phyloP scores from a whole-genome alignment of 1,140 invertebrate species.

The Euwallacea fornicatus region DNA sequence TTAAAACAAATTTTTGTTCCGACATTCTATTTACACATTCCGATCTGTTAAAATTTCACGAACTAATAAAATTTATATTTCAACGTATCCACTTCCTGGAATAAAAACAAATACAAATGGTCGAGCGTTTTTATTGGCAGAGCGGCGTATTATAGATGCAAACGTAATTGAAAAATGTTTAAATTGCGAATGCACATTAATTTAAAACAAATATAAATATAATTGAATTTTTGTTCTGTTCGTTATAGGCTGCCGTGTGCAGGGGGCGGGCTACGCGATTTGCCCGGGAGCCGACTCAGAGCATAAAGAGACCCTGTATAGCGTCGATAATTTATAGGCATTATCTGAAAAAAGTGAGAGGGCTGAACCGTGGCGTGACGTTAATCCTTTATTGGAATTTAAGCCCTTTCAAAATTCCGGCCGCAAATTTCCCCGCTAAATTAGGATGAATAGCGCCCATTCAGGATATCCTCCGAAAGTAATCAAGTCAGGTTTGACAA shows the following conservation, averaged over 20 bases:
- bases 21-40: constrained; percentile 10
- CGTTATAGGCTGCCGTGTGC: too few relatives aligned
- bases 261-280: too few relatives aligned
- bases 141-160: constrained; percentile 1
- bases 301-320: too few relatives aligned
- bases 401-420: constrained; percentile 15
- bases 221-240: constrained; percentile 6
- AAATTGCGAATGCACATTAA: constrained; percentile 1
- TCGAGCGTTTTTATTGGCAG: constrained; percentile 16
- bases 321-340: constrained; percentile 3
- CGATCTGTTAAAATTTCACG: constrained; percentile 19
- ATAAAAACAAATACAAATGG: constrained; percentile 12
- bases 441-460: constrained; percentile 13
- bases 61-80: constrained; percentile 23
- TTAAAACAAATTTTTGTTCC: constrained; percentile 11
- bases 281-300: too few relatives aligned
- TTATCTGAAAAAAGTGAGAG: constrained; percentile 9
- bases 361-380: background rate
- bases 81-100: background rate
- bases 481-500: constrained; percentile 16
- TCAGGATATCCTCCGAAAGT: constrained; percentile 11
- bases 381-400: constrained; percentile 23
- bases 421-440: constrained; percentile 15
- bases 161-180: constrained; percentile 9
- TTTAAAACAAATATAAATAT: constrained; percentile 22